Conservation (phyloP, 1,140 invertebrate species). For the Drosophila lowei region DNA sequence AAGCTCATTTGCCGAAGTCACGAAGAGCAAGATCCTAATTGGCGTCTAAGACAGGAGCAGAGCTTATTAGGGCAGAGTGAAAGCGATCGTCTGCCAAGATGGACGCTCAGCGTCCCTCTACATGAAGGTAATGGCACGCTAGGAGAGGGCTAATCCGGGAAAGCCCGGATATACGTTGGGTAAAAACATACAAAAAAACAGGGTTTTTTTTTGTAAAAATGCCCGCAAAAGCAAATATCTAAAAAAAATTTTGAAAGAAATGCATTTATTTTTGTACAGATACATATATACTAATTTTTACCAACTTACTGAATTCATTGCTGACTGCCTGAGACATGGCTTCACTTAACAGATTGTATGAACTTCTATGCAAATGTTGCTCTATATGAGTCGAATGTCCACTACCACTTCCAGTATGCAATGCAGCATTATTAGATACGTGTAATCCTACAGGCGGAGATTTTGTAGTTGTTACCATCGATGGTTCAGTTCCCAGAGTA, state of each 20-base stretch:
- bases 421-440: conserved; percentile 6
- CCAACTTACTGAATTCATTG: conserved; percentile 83
- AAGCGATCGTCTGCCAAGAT: too few species aligned
- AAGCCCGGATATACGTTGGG: too few species aligned
- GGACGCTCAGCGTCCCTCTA: too few species aligned
- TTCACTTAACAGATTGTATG: conserved; percentile 83
- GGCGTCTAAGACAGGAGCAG: too few species aligned
- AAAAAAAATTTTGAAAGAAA: neutral
- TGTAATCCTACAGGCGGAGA: conserved; percentile 2
- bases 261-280: too few species aligned
- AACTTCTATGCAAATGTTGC: conserved; percentile 55
- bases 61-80: too few species aligned
- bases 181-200: too few species aligned
- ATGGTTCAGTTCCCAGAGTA: neutral
- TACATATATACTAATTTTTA: neutral
- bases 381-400: conserved; percentile 37
- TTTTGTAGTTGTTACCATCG: conserved; percentile 1
- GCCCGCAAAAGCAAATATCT: neutral
- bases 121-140: too few species aligned
- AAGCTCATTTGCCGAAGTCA: too few species aligned
- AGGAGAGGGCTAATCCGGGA: too few species aligned
- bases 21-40: too few species aligned
- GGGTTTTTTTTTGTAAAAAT: too few species aligned
- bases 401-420: conserved; percentile 31
- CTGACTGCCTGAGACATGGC: conserved; percentile 83